phyloP scores from a whole-genome alignment of 2,113 vertebrate genomes.

The Sphyrna mokarran region DNA sequence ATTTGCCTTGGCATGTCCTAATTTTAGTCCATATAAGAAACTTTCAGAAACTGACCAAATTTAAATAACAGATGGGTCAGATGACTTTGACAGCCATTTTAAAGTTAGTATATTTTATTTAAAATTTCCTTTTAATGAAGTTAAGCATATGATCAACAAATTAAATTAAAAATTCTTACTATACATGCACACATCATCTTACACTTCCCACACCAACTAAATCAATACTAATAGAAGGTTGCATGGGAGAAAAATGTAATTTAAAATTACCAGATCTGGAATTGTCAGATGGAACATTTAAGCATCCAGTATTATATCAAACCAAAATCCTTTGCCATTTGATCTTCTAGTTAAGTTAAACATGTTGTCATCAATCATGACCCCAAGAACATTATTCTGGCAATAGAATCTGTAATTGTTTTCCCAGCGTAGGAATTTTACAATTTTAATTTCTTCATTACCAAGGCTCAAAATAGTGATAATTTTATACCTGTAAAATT shows the following conservation, averaged over 20 bases:
- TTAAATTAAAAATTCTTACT: too few relatives aligned
- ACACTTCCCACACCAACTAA: neutral
- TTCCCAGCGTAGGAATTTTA: neutral
- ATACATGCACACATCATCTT: too few relatives aligned
- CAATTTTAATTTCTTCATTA: neutral
- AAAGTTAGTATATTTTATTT: too few relatives aligned
- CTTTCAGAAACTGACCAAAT: too few relatives aligned
- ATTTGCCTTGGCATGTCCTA: too few relatives aligned
- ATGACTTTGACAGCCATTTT: too few relatives aligned
- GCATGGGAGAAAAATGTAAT: neutral
- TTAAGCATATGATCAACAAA: too few relatives aligned
- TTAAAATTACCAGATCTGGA: neutral
- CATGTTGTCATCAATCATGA: neutral
- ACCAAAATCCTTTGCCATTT: neutral
- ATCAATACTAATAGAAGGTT: neutral
- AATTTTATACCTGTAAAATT: neutral
- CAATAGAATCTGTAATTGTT: neutral
- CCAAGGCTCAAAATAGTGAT: neutral
- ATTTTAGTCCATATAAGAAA: too few relatives aligned
- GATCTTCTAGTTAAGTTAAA: neutral
- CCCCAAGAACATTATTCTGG: neutral
- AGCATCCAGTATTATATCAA: neutral
- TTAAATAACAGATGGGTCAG: too few relatives aligned
- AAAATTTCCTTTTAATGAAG: too few relatives aligned
- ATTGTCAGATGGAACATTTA: neutral